Base-by-base conservation (phyloP, 2,113 vertebrate species). In the Silurus meridionalis region DNA sequence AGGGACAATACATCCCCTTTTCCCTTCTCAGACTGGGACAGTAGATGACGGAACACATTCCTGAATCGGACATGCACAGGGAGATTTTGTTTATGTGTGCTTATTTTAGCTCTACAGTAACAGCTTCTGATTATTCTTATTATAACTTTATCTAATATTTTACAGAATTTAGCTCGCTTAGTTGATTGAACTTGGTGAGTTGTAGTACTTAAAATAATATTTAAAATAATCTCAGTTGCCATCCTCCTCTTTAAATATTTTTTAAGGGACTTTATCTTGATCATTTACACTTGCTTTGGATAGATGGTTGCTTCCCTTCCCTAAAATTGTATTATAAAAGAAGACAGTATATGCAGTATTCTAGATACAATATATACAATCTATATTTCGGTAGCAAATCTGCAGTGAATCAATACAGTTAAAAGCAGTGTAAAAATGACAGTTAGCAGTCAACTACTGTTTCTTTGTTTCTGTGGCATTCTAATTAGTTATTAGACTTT, bases 41-140 rank as follows among this genome's bases (percentile, higher is more conserved):
- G 91, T 52, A 96, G 94, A 88, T 90, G 95, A 89, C 94, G 92
- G 85, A 96, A 95, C 37, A 96, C 95, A 60, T 95, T 95, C 90
- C 95, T 96, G 53, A 61, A 48, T 9, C 28, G 6, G 8, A 88
- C 64, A 83, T 75, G 8, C 28, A 57, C 23, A 86, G 28, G 3
- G 19, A 37, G 15, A 17, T 60, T 9, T 21, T 37, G 60, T 48
- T 17, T 8, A 80, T 61, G 57, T 61, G 55, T 80, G 77, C 2
- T n/a, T 58, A 28, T 28, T 79, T 58, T 25, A n/a, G 11, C 23
- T 55, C 5, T 25, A 6, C 23, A 53, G 25, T 78, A 37, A 55
- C n/a, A 15, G 46, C 52, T 52, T 75, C 71, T 52, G 48, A 48
- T 4, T 4, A 50, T 23, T 74, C 9, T 72, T 19, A 72, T 72